Base-by-base conservation (phyloP, 2,113 vertebrate species). In the Columba janthina region DNA sequence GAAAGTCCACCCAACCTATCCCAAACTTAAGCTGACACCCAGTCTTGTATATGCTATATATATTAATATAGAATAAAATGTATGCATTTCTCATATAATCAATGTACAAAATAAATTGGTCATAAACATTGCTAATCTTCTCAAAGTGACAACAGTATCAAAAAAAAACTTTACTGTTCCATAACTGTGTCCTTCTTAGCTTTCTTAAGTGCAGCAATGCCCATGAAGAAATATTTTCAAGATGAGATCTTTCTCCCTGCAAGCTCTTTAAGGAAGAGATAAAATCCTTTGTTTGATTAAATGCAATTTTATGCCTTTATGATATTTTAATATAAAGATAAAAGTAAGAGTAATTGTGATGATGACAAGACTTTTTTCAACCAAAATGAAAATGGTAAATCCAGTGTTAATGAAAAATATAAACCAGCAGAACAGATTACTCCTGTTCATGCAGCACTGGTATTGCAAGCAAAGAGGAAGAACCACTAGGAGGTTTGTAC, bases 351-450 rank as follows among this genome's bases (percentile, higher is more conserved):
- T 85, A 93, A 90, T 89, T 84, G 38, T 66, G 66, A 74, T 51
- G 32, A 83, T 78, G 61, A 75, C 5, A 85, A 46, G 17, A 38
- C 65, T 85, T 74, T 95, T 92, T 51, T 1, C n/a, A 80, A 72
- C 38, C 26, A 50, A 92, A 95, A 93, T 87, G 36, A 94, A 95
- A 95, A 95, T 62, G 76, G 76, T 75, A 94, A 97, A 95, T 90
- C 89, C 50, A 46, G 19, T 17, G 50, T 44, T 95, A 93, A 92
- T 87, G 90, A 97, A 95, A 95, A 94, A 88, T 87, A 89, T 81
- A 88, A 96, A 95, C 65, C 71, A 94, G 93, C 19, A 57, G 64
- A 80, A 86, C 18, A 84, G 69, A 92, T 62, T n/a, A 80, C 75
- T 88, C 79, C 80, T 62, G 28, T 42, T 87, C 20, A n/a, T 31